phyloP scores from a whole-genome alignment of 2,113 vertebrate genomes.

The Mesembrinibis cayennensis region DNA sequence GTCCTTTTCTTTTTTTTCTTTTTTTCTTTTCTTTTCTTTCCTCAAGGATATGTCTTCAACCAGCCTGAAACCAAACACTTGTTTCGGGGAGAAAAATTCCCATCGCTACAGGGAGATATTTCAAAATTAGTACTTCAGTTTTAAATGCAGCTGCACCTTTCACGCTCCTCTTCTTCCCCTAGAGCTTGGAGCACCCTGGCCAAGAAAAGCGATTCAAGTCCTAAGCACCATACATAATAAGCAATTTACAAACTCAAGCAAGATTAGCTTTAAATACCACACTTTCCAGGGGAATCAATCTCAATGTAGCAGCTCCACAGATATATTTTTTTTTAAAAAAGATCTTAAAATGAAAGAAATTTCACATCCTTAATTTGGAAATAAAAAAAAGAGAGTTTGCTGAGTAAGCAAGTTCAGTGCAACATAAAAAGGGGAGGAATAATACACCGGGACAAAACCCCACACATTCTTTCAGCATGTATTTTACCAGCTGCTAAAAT shows the following conservation, averaged over 20 bases:
- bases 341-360: neutral
- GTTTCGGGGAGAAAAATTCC: slow-evolving; percentile 45
- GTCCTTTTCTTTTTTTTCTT: neutral
- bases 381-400: neutral
- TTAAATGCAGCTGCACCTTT: slow-evolving; percentile 45
- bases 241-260: slow-evolving; percentile 31
- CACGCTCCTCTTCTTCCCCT: neutral
- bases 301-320: neutral
- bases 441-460: neutral
- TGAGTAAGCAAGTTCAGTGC: neutral
- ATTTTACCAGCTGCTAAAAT: neutral
- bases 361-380: neutral
- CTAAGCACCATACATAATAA: slow-evolving; percentile 35
- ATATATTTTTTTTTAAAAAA: neutral
- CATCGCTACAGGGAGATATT: neutral
- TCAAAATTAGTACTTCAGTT: slow-evolving; percentile 35
- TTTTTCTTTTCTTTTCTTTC: neutral
- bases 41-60: slow-evolving; percentile 1
- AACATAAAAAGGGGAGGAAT: neutral
- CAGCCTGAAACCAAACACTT: slow-evolving; percentile 54
- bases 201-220: slow-evolving; percentile 34
- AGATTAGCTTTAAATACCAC: slow-evolving; percentile 46
- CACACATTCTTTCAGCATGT: neutral
- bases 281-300: neutral
- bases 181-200: slow-evolving; percentile 19